phyloP scores from a whole-genome alignment of 2,888 invertebrate species.

The Norana najaformis region DNA sequence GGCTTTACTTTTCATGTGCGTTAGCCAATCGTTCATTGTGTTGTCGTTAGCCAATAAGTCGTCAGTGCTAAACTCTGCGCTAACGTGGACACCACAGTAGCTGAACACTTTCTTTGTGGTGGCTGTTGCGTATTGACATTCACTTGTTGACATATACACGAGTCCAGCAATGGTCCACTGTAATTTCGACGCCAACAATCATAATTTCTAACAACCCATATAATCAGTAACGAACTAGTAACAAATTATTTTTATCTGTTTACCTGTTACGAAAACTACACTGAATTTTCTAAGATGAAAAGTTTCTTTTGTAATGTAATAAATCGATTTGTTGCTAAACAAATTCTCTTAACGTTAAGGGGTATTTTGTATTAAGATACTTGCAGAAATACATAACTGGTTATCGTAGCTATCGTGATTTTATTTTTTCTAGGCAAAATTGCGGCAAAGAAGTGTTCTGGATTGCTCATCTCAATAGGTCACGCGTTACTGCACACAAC shows the following conservation, averaged over 20 bases:
- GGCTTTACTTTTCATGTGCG: not conserved
- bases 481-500: no score
- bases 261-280: no score
- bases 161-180: not conserved
- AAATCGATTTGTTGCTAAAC: no score
- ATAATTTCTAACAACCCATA: not conserved
- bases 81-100: not conserved
- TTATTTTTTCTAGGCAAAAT: no score
- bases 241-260: not conserved
- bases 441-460: no score
- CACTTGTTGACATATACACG: not conserved
- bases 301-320: no score
- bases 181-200: not conserved
- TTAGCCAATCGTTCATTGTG: not conserved
- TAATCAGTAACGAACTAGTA: not conserved
- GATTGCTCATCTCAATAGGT: no score
- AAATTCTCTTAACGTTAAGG: no score
- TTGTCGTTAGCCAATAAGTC: not conserved
- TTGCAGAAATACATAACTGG: no score
- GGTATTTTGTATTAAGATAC: no score
- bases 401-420: no score
- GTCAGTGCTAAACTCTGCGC: not conserved
- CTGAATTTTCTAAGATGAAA: no score
- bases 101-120: not conserved
- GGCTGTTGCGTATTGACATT: not conserved